phyloP scores from a whole-genome alignment of 2,888 invertebrate genomes.

The Asteroscopus sphinx region DNA sequence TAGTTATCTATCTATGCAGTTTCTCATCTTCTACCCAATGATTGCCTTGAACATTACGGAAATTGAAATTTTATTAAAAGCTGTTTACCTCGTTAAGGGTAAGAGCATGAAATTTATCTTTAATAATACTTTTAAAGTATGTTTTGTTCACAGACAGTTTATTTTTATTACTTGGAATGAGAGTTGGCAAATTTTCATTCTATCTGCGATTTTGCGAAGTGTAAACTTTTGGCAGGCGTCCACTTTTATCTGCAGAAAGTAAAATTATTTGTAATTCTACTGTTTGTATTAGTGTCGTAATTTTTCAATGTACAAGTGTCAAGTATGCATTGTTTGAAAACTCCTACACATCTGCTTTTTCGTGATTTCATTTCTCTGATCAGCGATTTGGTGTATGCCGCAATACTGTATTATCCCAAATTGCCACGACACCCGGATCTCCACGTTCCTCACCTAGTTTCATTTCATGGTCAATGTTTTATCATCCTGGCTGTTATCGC shows the following conservation, averaged over 20 bases:
- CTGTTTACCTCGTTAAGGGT: neutral
- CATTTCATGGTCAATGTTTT: too few relatives aligned
- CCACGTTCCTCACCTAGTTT: too few relatives aligned
- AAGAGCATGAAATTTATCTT: conserved; percentile 4
- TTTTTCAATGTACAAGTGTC: conserved; percentile 1
- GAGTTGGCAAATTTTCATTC: conserved; percentile 43
- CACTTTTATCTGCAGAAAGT: conserved; percentile 50
- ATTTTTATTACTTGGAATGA: conserved; percentile 20
- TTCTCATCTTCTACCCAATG: neutral
- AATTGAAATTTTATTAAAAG: neutral
- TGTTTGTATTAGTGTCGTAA: conserved; percentile 2
- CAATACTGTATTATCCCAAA: too few relatives aligned
- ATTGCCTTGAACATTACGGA: neutral
- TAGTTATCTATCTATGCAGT: neutral
- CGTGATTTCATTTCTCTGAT: too few relatives aligned
- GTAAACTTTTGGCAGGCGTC: conserved; percentile 47
- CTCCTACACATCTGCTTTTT: neutral
- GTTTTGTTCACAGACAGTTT: conserved; percentile 15
- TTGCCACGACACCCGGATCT: too few relatives aligned
- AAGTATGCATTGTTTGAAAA: neutral
- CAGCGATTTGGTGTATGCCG: too few relatives aligned
- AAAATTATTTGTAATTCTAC: conserved; percentile 25
- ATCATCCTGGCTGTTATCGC: too few relatives aligned
- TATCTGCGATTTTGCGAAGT: conserved; percentile 34
- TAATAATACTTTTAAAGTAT: conserved; percentile 1